Evolutionary conservation across 2,113 vertebrate genomes (phyloP), one percentile per base, ranked within the genome.

Genomic region (Micronycteris hirsuta): DNA sequence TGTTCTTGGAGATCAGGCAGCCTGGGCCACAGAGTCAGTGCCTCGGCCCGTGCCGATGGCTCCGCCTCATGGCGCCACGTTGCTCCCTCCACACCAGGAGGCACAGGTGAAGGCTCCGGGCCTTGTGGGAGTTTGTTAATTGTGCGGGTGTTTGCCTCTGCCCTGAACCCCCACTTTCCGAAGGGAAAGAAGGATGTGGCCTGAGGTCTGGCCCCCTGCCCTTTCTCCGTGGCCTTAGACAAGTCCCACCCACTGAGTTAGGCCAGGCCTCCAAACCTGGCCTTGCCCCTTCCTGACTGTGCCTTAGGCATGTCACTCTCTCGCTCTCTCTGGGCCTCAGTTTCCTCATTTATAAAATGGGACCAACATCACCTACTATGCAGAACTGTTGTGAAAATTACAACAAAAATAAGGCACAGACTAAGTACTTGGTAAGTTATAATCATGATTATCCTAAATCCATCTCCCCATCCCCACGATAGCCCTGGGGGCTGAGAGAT

Each of bases 241-340:
- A 52, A 16, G 38, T 65, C 24, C 52, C 65, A 8, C 2, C 7
- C 24, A 13, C 4, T 2, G 26, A n/a, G 38, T 33, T 5, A 36
- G 26, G 52, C 19, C 26, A 19, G 19, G 41, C 31, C 63, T 80
- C 15, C 3, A 19, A 31, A 15, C 38, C 73, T 45, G 74, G 52
- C 14, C 15, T 52, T 3, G 47, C 15, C 33, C 52, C 22, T 81
- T 65, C 70, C 33, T 31, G 73, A n/a, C 38, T 45, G 43, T 67
- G 85, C 10, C 52, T 10, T 1, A 12, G 20, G 43, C 26, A 17
- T 45, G 58, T 10, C 24, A 14, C 54, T 54, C 49, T 58, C 22
- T 13, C 77, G 67, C 93, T 80, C 78, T n/a, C n/a, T n/a, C n/a
- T n/a, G 91, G 84, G 63, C 70, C 84, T 86, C 49, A 38, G 71